These are phyloP conservation scores for Pseudococcus viburni DNA, from an alignment of 2,888 invertebrate genomes.

Conservation along the genomic window DNA sequence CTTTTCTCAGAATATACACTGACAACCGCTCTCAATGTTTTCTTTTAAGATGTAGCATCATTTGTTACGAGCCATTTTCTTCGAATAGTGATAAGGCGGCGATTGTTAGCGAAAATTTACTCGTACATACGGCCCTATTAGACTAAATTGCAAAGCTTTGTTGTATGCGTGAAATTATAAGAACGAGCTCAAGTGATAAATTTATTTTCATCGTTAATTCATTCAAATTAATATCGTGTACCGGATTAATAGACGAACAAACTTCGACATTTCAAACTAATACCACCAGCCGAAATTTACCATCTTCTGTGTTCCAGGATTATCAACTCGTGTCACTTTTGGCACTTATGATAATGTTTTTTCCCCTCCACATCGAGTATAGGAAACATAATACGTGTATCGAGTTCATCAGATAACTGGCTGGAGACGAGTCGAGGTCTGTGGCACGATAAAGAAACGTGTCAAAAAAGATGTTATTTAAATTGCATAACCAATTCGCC, in stretches of 20 bases:
- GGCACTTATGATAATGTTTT: neutral
- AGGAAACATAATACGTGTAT: neutral
- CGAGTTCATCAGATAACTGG: neutral
- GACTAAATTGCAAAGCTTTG: conserved; percentile 51
- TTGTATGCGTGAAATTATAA: conserved; percentile 21
- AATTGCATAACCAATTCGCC: conserved; percentile 13
- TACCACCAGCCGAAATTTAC: too few species aligned
- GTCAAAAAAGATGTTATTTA: conserved; percentile 15
- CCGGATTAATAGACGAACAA: conserved; percentile 35
- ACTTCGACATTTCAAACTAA: neutral
- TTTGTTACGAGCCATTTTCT: conserved; percentile 64
- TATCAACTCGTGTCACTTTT: conserved; percentile 21
- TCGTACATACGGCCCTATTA: conserved; percentile 59
- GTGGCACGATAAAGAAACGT: neutral
- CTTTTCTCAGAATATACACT: conserved; percentile 61
- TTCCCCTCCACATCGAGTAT: neutral
- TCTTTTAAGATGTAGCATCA: conserved; percentile 64
- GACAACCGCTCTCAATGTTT: conserved; percentile 61
- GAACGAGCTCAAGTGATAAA: conserved; percentile 41
- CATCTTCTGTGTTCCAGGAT: neutral
- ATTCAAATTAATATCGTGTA: conserved; percentile 36
- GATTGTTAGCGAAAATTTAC: conserved; percentile 61
- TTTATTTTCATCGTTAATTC: conserved; percentile 54
- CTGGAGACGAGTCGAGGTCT: neutral
- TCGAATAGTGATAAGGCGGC: conserved; percentile 61